These are phyloP conservation scores for Lithophane leautieri DNA, from an alignment of 2,888 invertebrate species.

Conservation along the genomic window DNA sequence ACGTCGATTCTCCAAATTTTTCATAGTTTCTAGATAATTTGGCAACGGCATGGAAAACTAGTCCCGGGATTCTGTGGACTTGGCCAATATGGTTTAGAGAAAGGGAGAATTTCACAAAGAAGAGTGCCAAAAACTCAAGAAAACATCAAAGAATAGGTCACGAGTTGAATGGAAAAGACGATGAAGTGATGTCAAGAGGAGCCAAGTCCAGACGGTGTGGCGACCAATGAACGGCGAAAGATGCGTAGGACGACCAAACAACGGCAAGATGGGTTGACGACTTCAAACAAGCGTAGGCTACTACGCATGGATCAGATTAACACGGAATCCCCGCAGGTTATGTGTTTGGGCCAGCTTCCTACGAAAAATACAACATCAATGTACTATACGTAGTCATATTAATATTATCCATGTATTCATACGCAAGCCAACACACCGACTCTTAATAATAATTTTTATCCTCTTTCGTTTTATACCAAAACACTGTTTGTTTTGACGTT, in stretches of 20 bases:
- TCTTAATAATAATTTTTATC: neutral
- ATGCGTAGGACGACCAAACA: conserved; percentile 50
- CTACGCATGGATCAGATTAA: conserved; percentile 16
- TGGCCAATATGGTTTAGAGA: neutral
- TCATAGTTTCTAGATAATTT: neutral
- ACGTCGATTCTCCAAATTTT: neutral
- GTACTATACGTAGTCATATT: neutral
- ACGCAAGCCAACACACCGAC: conserved; percentile 6
- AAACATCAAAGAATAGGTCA: conserved; percentile 9
- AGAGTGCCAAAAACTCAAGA: neutral
- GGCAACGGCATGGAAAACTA: conserved; percentile 4
- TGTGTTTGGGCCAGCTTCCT: conserved; percentile 24
- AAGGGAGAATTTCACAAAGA: neutral
- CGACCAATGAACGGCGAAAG: conserved; percentile 41
- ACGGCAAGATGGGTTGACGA: conserved; percentile 40
- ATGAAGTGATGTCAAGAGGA: conserved; percentile 15
- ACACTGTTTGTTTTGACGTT: conserved; percentile 42
- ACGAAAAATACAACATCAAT: conserved; percentile 4
- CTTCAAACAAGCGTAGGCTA: conserved; percentile 40
- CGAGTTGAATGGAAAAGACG: conserved; percentile 1
- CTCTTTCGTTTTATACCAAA: conserved; percentile 1
- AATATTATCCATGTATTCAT: neutral
- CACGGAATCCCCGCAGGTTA: conserved; percentile 13
- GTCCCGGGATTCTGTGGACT: neutral
- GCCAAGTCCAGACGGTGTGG: conserved; percentile 46